Evolutionary conservation across 1,140 invertebrate genomes (phyloP).

Genomic region (Lordiphosa stackelbergi): DNA sequence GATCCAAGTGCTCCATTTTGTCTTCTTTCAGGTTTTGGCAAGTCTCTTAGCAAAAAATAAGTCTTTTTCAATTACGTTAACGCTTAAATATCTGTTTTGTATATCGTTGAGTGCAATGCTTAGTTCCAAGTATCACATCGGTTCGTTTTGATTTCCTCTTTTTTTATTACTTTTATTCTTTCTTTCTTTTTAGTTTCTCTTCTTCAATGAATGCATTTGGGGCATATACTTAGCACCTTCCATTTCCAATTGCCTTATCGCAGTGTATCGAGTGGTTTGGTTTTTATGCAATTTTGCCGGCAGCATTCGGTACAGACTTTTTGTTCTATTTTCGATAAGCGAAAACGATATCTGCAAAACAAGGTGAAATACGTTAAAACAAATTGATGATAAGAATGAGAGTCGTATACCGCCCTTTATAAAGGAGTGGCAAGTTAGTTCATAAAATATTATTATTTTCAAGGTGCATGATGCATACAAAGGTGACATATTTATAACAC

Average conservation of each 20-base stretch:
- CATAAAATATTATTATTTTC: not conserved
- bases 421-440: not conserved
- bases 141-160: slow-evolving; percentile 28
- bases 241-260: slow-evolving; percentile 42
- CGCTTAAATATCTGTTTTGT: slow-evolving; percentile 24
- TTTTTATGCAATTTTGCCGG: slow-evolving; percentile 44
- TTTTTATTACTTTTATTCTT: slow-evolving; percentile 19
- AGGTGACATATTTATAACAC: not conserved
- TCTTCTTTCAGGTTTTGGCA: slow-evolving; percentile 30
- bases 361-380: slow-evolving; percentile 22
- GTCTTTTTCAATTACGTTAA: slow-evolving; percentile 15
- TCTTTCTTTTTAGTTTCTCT: slow-evolving; percentile 24
- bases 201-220: slow-evolving; percentile 49
- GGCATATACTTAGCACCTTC: slow-evolving; percentile 21
- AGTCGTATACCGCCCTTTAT: not conserved
- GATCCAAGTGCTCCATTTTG: slow-evolving; percentile 70
- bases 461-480: too few relatives aligned
- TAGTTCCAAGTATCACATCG: slow-evolving; percentile 56
- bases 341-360: slow-evolving; percentile 62
- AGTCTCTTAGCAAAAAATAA: slow-evolving; percentile 26
- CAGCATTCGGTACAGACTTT: slow-evolving; percentile 61
- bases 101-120: slow-evolving; percentile 49
- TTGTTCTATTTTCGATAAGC: slow-evolving; percentile 66
- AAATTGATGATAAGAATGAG: slow-evolving; percentile 34
- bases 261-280: slow-evolving; percentile 22